A percentile compares a stretch with the other conserved stretches of the same genome.
Conservation (phyloP, 2,113 vertebrate genomes). For the Anhinga anhinga region DNA sequence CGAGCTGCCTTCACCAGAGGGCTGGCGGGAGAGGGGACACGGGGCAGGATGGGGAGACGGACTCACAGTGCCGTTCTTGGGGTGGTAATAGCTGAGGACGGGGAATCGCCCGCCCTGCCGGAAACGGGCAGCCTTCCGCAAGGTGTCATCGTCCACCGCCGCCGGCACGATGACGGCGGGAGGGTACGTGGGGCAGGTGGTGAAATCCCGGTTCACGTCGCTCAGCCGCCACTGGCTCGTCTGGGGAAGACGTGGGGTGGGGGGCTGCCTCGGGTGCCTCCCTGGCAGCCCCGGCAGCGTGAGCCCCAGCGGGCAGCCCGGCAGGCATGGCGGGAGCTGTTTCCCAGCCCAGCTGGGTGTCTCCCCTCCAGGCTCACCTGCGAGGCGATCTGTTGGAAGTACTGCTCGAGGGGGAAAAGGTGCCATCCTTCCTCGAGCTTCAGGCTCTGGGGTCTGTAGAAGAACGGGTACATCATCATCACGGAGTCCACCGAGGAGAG, state of each 20-base stretch:
- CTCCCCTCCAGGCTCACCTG: slow-evolving; percentile 67
- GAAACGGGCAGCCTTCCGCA: slow-evolving; percentile 77
- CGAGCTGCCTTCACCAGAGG: accelerated
- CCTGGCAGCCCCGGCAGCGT: neutral
- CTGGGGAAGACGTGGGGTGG: neutral
- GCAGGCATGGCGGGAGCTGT: accelerated
- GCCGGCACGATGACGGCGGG: slow-evolving; percentile 73
- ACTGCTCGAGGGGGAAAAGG: slow-evolving; percentile 60
- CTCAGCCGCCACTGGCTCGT: slow-evolving; percentile 81
- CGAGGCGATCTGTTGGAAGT: slow-evolving; percentile 67
- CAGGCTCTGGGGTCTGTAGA: slow-evolving; percentile 78
- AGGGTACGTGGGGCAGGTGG: slow-evolving; percentile 79
- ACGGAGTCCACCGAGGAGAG: slow-evolving; percentile 83
- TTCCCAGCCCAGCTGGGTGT: too few relatives aligned
- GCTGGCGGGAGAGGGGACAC: neutral
- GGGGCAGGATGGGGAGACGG: accelerated
- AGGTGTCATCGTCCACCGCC: slow-evolving; percentile 42
- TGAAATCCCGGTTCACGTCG: slow-evolving; percentile 76
- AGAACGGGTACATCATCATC: slow-evolving; percentile 87
- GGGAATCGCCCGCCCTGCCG: slow-evolving; percentile 84
- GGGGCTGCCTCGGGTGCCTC: neutral
- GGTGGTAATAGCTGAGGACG: slow-evolving; percentile 81
- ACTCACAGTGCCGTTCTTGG: slow-evolving; percentile 77
- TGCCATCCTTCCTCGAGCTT: slow-evolving; percentile 76
- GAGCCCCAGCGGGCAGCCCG: neutral